These are phyloP conservation scores for Drosophila lowei DNA, from an alignment of 1,140 invertebrate species.

Conservation along the genomic window DNA sequence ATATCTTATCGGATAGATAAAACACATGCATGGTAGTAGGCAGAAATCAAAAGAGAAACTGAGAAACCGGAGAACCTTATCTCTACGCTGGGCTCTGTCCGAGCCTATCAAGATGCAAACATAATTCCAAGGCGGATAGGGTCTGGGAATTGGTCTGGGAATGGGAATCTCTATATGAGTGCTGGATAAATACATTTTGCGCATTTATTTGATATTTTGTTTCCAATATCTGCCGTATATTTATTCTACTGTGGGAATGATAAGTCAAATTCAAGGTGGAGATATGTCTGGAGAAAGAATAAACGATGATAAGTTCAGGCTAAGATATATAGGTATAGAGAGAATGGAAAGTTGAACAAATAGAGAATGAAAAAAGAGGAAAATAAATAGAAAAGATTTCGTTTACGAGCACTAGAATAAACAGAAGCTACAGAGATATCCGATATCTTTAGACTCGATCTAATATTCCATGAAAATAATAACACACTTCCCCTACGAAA, in stretches of 20 bases:
- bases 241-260: not conserved
- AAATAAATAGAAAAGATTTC: not conserved
- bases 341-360: not conserved
- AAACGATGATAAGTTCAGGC: not conserved
- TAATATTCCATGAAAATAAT: too few species aligned
- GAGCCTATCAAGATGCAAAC: slow-evolving; percentile 41
- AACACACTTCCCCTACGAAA: not conserved
- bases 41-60: slow-evolving; percentile 30
- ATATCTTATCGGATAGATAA: slow-evolving; percentile 69
- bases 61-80: slow-evolving; percentile 25
- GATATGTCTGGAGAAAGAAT: slow-evolving; percentile 3
- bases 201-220: slow-evolving; percentile 25
- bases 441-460: too few species aligned
- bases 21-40: slow-evolving; percentile 28
- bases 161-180: slow-evolving; percentile 7
- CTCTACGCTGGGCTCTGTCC: slow-evolving; percentile 1
- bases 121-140: slow-evolving; percentile 35
- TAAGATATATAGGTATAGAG: too few species aligned
- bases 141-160: not conserved
- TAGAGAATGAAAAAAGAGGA: too few species aligned
- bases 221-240: slow-evolving; percentile 1
- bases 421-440: too few species aligned
- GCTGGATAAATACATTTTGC: slow-evolving; percentile 32
- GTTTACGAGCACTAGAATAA: too few species aligned
- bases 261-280: not conserved